A percentile compares a stretch with the other conserved stretches of the same genome.
These are phyloP conservation scores for Linnaemya tessellans DNA, from an alignment of 2,888 invertebrate genomes.

Conservation along the genomic window DNA sequence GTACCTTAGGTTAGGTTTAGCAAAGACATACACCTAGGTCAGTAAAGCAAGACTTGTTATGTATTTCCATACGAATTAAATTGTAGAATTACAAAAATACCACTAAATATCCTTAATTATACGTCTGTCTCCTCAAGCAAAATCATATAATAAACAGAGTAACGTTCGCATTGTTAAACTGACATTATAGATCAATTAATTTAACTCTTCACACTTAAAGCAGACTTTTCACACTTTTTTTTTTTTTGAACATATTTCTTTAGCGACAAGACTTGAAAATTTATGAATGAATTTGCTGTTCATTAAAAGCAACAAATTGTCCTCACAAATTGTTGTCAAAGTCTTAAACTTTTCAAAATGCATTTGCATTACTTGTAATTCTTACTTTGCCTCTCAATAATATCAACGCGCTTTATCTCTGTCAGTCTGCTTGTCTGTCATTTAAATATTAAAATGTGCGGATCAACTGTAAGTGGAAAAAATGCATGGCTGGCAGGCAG, in stretches of 20 bases:
- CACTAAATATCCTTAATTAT: background rate
- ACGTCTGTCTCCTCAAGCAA: background rate
- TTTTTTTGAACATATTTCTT: background rate
- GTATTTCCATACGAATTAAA: too few relatives aligned
- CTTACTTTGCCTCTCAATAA: constrained; percentile 3
- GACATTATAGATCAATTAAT: constrained; percentile 55
- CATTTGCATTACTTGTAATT: constrained; percentile 7
- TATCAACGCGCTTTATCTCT: constrained; percentile 26
- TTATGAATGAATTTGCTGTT: constrained; percentile 58
- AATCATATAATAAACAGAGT: background rate
- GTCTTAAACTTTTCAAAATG: constrained; percentile 3
- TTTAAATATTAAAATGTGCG: constrained; percentile 29
- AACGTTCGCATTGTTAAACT: constrained; percentile 8
- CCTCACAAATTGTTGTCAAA: background rate
- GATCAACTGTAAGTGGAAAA: background rate
- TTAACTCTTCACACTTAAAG: constrained; percentile 43
- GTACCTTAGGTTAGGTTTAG: too few relatives aligned
- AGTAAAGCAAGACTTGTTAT: too few relatives aligned
- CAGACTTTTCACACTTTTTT: constrained; percentile 17
- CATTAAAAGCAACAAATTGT: constrained; percentile 40
- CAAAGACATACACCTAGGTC: too few relatives aligned
- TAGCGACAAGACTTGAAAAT: background rate
- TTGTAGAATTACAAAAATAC: background rate
- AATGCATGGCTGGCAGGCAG: background rate
- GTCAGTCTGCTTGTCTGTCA: constrained; percentile 10